Conservation (phyloP, 2,113 vertebrate species). For the Ceratotherium simum region DNA sequence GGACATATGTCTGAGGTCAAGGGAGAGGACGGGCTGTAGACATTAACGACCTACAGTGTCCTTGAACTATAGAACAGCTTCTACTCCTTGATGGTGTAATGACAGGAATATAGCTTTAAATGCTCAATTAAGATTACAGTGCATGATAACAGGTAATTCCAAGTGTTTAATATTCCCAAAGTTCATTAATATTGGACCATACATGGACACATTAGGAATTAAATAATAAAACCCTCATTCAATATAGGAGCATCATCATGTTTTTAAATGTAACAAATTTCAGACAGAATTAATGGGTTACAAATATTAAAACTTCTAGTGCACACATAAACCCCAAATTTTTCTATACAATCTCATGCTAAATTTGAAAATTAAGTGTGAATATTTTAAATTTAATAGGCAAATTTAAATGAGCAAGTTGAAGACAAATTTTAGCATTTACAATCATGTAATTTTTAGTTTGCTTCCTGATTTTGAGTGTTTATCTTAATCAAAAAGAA, state of each 20-base stretch:
- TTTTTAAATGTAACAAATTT: slow-evolving; percentile 39
- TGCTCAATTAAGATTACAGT: not conserved
- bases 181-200: not conserved
- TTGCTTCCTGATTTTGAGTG: slow-evolving; percentile 61
- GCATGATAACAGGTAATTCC: not conserved
- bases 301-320: slow-evolving; percentile 26
- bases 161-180: not conserved
- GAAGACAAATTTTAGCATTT: slow-evolving; percentile 66
- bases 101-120: not conserved
- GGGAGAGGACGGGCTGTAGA: not conserved
- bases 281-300: not conserved
- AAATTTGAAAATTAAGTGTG: slow-evolving; percentile 66
- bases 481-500: slow-evolving; percentile 75
- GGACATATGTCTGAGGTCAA: not conserved
- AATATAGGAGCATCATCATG: not conserved
- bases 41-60: not conserved
- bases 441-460: slow-evolving; percentile 59
- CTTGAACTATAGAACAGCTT: not conserved
- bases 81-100: not conserved
- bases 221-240: not conserved
- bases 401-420: slow-evolving; percentile 63
- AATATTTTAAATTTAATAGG: slow-evolving; percentile 73
- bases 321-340: slow-evolving; percentile 15
- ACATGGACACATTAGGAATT: not conserved
- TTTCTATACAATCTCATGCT: slow-evolving; percentile 31